Evolutionary conservation across 1,140 invertebrate species (phyloP), one percentile per base, ranked within the genome.

Genomic region (Glossosoma conforme): DNA sequence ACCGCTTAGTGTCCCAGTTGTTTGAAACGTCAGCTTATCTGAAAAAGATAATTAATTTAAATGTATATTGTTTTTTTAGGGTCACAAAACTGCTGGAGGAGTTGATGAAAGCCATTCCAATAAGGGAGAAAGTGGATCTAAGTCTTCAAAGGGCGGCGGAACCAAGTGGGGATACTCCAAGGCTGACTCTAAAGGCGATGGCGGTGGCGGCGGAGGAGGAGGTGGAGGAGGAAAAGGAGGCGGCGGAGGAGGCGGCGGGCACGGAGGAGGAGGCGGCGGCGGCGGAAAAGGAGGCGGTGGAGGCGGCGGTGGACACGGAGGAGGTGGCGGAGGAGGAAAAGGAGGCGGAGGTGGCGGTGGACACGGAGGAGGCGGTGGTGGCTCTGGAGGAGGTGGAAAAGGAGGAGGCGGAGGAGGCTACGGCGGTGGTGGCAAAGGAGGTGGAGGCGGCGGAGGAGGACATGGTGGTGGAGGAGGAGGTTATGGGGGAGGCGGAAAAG

Each of bases 81-180:
- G 78, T 19, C 77, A 83, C 51, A 75, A 77, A 43, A 45, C 62
- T 0, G 64, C 69, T 0, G 70, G 64, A 2, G 83, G 81, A 0
- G 72, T 80, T 41, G 76, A 81, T 9, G 52, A 65, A 19, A 76
- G 81, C 61, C 73, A 76, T 35, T 63, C 69, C 13, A 70, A 78
- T 21, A 55, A 71, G 1, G 55, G 62, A 2, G 69, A 71, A 43
- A 63, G 77, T 35, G 70, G 66, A 11, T 63, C 77, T 8, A 74
- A 79, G 35, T 67, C 65, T 2, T 74, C 64, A 0, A 65, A 76
- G n/a, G 65, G 71, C 1, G 59, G 66, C 3, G 79, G 77, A 5
- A 82, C 80, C 56, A 78, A 79, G 51, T 82, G 78, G 78, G 59
- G 64, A 8, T 75, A 69, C 61, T 72, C 76, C 30, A 72, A 76